Percentiles rank a stretch among this genome's conserved stretches.
These are phyloP conservation scores for Lutra lutra DNA, from an alignment of 2,797 vertebrate species.

Conservation along the genomic window DNA sequence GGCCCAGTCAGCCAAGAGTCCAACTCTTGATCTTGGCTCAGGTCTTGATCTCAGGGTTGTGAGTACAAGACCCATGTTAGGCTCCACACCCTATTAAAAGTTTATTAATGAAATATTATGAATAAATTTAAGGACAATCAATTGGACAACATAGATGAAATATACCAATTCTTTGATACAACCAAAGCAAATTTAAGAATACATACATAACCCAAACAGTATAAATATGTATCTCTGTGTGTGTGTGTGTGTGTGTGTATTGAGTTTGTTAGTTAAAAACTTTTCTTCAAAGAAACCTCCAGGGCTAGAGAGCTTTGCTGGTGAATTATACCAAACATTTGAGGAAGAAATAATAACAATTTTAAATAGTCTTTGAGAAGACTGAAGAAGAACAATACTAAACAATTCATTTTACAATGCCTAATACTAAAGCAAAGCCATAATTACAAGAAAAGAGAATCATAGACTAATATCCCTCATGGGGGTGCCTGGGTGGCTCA, in stretches of 20 bases:
- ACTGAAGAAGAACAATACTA: constrained; percentile 4
- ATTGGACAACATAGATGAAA: constrained; percentile 4
- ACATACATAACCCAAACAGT: neutral
- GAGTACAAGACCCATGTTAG: neutral
- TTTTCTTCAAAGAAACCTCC: neutral
- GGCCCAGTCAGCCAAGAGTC: neutral
- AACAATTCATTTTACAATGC: neutral
- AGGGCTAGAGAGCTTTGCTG: neutral
- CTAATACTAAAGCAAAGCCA: neutral
- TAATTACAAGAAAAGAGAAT: constrained; percentile 1
- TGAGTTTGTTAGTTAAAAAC: constrained; percentile 16
- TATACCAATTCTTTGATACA: neutral
- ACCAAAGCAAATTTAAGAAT: constrained; percentile 3
- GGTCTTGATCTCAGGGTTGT: neutral
- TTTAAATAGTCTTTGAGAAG: neutral
- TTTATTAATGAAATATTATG: neutral
- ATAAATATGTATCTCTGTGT: neutral
- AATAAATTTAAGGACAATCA: neutral
- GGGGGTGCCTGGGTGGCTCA: no score
- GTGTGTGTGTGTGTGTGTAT: neutral
- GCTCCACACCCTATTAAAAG: neutral
- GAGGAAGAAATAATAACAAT: neutral
- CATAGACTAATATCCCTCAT: neutral
- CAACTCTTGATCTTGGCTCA: neutral
- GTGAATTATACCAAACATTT: neutral